A percentile compares a stretch with the other conserved stretches of the same genome.
Evolutionary conservation across 2,888 invertebrate species (phyloP).

Genomic region (Autographa gamma): DNA sequence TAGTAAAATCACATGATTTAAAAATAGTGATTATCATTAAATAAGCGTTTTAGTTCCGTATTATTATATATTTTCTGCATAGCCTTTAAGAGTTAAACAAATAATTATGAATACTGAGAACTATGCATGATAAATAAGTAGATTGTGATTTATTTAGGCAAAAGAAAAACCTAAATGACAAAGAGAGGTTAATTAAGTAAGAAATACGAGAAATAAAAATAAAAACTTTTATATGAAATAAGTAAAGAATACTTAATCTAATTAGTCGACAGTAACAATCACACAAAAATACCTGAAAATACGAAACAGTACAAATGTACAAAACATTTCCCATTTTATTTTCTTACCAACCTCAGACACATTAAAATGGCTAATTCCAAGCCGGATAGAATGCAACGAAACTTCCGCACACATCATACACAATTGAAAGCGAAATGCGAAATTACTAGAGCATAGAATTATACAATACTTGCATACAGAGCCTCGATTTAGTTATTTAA

Average conservation of each 20-base stretch:
- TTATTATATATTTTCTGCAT: not conserved
- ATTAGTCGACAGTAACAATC: too few relatives aligned
- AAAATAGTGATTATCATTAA: not conserved
- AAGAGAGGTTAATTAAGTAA: not conserved
- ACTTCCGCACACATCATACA: not conserved
- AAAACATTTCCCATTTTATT: not conserved
- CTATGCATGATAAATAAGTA: not conserved
- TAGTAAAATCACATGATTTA: not conserved
- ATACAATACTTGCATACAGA: constrained; percentile 19
- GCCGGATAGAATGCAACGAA: not conserved
- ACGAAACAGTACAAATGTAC: too few relatives aligned
- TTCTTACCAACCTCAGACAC: not conserved
- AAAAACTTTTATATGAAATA: too few relatives aligned
- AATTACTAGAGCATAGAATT: constrained; percentile 27
- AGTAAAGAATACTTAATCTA: too few relatives aligned
- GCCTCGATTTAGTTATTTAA: too few relatives aligned
- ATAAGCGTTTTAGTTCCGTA: constrained; percentile 1
- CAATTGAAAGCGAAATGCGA: not conserved
- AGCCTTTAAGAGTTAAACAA: not conserved
- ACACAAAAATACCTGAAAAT: too few relatives aligned
- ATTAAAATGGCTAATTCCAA: not conserved
- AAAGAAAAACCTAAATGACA: not conserved
- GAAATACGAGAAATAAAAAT: too few relatives aligned
- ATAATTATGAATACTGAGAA: not conserved
- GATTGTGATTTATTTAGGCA: not conserved